Conservation (phyloP, 1,140 invertebrate genomes). For the Neodiprion virginianus region DNA sequence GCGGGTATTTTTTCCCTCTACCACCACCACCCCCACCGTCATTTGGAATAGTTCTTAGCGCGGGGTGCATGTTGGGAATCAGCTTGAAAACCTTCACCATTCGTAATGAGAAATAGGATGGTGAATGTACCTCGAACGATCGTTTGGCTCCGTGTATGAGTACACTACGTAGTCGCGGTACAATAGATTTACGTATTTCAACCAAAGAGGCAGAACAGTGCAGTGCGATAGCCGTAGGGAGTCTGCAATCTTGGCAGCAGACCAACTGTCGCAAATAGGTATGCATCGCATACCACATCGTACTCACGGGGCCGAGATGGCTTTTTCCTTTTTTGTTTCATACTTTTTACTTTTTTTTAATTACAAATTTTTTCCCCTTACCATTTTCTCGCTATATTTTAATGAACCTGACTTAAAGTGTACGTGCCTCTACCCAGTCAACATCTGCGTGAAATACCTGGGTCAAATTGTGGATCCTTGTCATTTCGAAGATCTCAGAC, state of each 20-base stretch:
- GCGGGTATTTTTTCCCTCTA: too few species aligned
- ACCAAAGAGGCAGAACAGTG: slow-evolving; percentile 43
- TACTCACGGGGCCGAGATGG: slow-evolving; percentile 38
- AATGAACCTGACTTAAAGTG: not conserved
- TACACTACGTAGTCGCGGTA: slow-evolving; percentile 40
- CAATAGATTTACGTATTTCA: slow-evolving; percentile 50
- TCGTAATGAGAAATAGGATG: not conserved
- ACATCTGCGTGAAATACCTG: too few species aligned
- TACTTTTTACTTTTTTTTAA: not conserved
- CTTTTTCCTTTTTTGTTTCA: slow-evolving; percentile 31
- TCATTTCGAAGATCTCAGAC: not conserved
- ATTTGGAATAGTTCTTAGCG: too few species aligned
- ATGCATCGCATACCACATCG: slow-evolving; percentile 34
- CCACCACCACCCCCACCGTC: too few species aligned
- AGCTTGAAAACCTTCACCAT: not conserved
- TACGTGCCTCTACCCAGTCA: too few species aligned
- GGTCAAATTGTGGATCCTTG: not conserved
- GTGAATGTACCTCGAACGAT: not conserved
- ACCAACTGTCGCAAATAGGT: slow-evolving; percentile 49
- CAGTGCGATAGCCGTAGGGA: slow-evolving; percentile 48
- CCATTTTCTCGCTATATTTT: not conserved
- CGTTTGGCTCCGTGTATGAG: slow-evolving; percentile 39
- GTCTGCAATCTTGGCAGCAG: slow-evolving; percentile 47
- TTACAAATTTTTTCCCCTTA: not conserved
- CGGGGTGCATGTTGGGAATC: not conserved